phyloP scores from a whole-genome alignment of 2,888 invertebrate genomes.

The Eupithecia tripunctaria region DNA sequence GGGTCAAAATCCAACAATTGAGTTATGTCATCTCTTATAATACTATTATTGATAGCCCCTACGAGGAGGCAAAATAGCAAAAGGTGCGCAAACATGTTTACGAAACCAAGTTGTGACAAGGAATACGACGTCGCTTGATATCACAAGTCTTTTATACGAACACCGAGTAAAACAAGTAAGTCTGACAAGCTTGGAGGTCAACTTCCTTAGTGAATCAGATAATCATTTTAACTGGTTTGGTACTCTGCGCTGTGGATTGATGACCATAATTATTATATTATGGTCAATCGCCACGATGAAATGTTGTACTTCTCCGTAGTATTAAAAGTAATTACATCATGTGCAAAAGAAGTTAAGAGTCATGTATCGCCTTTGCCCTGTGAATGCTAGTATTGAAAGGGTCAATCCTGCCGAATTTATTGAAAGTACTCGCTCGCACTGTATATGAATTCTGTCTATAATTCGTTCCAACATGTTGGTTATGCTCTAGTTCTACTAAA shows the following conservation, averaged over 20 bases:
- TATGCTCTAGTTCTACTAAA: too few relatives aligned
- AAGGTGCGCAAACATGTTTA: constrained; percentile 23
- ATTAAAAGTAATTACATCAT: too few relatives aligned
- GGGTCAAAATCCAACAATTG: background rate
- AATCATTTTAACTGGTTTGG: background rate
- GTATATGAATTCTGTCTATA: too few relatives aligned
- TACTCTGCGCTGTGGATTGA: background rate
- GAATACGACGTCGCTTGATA: constrained; percentile 9
- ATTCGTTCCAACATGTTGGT: too few relatives aligned
- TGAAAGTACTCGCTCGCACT: too few relatives aligned
- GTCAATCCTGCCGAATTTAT: too few relatives aligned
- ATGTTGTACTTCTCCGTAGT: too few relatives aligned
- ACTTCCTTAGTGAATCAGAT: constrained; percentile 23
- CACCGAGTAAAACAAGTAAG: constrained; percentile 8
- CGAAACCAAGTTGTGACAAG: constrained; percentile 5
- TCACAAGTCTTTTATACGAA: constrained; percentile 15
- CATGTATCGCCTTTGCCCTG: too few relatives aligned
- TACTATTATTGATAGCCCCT: constrained; percentile 14
- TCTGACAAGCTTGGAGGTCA: constrained; percentile 14
- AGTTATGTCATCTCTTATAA: constrained; percentile 7
- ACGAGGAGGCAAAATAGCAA: constrained; percentile 22
- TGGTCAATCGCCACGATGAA: too few relatives aligned
- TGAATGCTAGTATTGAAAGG: too few relatives aligned
- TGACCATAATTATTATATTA: background rate
- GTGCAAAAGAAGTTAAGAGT: too few relatives aligned